phyloP scores from a whole-genome alignment of 2,797 vertebrate genomes.

The Emydoidea blandingii region DNA sequence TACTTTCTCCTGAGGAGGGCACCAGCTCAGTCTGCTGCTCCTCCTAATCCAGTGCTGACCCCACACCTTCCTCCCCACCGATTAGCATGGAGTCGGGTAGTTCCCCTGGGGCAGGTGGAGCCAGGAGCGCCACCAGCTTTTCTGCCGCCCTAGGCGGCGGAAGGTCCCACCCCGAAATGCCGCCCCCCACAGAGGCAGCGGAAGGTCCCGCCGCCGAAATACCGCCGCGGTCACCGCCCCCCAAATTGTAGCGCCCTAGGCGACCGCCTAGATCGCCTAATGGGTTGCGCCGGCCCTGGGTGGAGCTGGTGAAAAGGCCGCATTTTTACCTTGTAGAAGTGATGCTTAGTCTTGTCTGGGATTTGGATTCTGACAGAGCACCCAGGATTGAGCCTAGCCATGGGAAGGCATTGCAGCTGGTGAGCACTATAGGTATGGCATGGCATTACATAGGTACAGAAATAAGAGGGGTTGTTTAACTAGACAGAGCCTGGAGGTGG shows the following conservation, averaged over 20 bases:
- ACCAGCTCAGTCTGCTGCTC: not conserved
- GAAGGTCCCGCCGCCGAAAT: too few species aligned
- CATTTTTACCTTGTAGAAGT: not conserved
- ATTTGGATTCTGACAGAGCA: not conserved
- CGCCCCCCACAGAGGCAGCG: too few species aligned
- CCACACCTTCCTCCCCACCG: not conserved
- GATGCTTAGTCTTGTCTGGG: not conserved
- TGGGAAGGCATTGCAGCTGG: not conserved
- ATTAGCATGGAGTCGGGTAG: not conserved
- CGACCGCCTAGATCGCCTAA: too few species aligned
- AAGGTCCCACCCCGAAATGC: too few species aligned
- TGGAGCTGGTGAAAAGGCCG: not conserved
- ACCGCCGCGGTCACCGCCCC: too few species aligned
- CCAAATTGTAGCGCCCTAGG: too few species aligned
- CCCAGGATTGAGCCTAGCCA: not conserved
- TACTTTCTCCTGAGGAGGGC: not conserved
- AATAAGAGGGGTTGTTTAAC: not conserved
- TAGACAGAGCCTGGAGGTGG: not conserved
- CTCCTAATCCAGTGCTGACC: not conserved
- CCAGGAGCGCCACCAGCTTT: too few species aligned
- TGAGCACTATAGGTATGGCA: not conserved
- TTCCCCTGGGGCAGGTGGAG: not conserved
- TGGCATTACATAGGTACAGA: not conserved
- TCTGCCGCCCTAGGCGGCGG: too few species aligned
- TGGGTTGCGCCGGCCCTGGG: too few species aligned